Evolutionary conservation across 1,140 invertebrate genomes (phyloP), one percentile per base, ranked within the genome.

Genomic region (Steinernema khuongi): DNA sequence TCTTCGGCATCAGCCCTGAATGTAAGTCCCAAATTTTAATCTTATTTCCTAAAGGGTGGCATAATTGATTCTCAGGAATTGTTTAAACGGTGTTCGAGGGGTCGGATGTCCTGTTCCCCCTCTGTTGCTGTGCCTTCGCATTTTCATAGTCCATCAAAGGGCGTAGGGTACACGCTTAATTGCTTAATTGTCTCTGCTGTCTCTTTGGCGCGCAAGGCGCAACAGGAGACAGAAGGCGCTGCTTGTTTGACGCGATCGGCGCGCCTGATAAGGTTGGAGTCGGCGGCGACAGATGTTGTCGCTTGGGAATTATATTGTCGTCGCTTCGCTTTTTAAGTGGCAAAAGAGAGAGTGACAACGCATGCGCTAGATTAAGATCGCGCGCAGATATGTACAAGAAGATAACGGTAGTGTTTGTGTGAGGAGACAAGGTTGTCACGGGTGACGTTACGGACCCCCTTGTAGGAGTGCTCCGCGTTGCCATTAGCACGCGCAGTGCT

Each of bases 231-330:
- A 60, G 50, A 60, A 60, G 50, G 50, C 50, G 50, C 50, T 60
- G 50, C 14, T 60, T 22, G 50, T 60, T 60, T 60, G 50, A 60
- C 50, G 50, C 50, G 50, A 60, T 60, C 50, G 50, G 50, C 50
- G 50, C 11, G 4, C 50, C 7, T 60, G 50, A 60, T 60, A 60
- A 60, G 50, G 50, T 60, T 60, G 50, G 50, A n/a, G 50, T 60
- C 50, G 50, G n/a, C 22, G 11, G 11, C 50, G 50, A 60, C 50
- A 60, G 50, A 60, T 60, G 50, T 60, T 60, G 11, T 60, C 50
- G 50, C 50, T 60, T 60, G 50, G 50, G 50, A 60, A 60, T 60
- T 60, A 60, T 60, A 60, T 60, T 60, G 50, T 60, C 50, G 50
- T 60, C 50, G 50, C 50, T 60, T 60, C 50, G 50, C 50, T 60